Conservation (phyloP, 37 sponge, comb jelly and placozoan species). For the Spongilla lacustris region DNA sequence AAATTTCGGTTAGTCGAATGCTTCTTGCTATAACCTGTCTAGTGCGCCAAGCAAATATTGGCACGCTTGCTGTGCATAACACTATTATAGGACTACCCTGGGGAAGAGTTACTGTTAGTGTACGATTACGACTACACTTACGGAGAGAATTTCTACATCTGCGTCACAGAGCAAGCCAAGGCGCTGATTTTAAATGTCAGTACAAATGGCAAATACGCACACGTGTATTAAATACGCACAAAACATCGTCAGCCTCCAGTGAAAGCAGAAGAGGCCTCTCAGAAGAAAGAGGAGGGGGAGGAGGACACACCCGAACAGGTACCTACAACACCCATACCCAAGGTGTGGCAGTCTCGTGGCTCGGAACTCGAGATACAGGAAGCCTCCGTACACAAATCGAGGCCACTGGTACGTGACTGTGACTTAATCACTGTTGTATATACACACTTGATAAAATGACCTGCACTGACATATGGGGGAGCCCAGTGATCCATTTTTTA, state of each 20-base stretch:
- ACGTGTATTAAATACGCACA: neutral
- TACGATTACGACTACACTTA: slow-evolving; percentile 93
- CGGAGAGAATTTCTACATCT: slow-evolving; percentile 95
- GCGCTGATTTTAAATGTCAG: slow-evolving; percentile 84
- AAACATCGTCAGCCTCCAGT: slow-evolving; percentile 42
- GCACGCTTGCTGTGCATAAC: neutral
- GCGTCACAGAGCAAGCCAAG: slow-evolving; percentile 92
- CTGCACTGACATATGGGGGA: no score
- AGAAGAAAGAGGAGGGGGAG: slow-evolving; percentile 43
- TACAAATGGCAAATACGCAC: neutral
- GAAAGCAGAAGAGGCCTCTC: slow-evolving; percentile 43
- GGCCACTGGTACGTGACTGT: slow-evolving; percentile 66
- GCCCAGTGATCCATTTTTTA: no score
- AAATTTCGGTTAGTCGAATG: slow-evolving; percentile 49
- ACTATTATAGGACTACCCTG: slow-evolving; percentile 70
- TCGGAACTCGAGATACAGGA: slow-evolving; percentile 89
- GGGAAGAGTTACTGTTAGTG: slow-evolving; percentile 89
- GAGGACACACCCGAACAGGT: slow-evolving; percentile 79
- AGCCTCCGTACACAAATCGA: slow-evolving; percentile 29
- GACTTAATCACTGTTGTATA: neutral
- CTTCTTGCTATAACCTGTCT: neutral
- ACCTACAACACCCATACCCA: slow-evolving; percentile 80
- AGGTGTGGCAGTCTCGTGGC: slow-evolving; percentile 84
- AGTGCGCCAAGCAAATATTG: slow-evolving; percentile 15
- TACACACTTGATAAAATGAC: neutral